Percentiles rank a stretch among this genome's conserved stretches.
phyloP scores from a whole-genome alignment of 2,113 vertebrate species.

The Oxyruncus cristatus region DNA sequence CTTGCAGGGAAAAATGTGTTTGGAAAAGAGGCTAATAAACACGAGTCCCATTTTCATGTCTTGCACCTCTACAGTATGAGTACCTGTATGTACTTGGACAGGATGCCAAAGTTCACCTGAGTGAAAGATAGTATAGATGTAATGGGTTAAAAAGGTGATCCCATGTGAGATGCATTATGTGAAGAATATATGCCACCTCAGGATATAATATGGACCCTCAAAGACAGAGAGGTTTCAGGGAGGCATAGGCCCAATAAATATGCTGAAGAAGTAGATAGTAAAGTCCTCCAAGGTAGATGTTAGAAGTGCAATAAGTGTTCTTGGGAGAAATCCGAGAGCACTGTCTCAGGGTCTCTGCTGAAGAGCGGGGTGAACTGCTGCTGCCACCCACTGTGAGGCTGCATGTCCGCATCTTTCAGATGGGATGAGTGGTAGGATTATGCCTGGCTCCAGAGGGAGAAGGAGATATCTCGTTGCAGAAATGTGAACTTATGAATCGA shows the following conservation, averaged over 20 bases:
- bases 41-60: background rate
- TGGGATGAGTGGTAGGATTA: background rate
- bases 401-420: background rate
- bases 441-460: background rate
- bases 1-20: background rate
- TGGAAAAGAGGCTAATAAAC: background rate
- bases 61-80: background rate
- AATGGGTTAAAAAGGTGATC: background rate
- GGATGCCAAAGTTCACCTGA: background rate
- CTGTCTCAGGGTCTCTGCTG: background rate
- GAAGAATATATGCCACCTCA: background rate
- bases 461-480: background rate
- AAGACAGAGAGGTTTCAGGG: background rate
- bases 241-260: background rate
- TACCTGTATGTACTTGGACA: background rate
- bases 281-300: background rate
- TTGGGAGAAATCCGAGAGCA: background rate
- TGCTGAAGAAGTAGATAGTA: background rate
- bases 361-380: background rate
- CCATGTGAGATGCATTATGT: accelerated
- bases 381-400: background rate
- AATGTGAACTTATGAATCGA: background rate
- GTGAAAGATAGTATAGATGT: background rate
- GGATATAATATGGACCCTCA: background rate
- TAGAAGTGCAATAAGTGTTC: background rate